Base-by-base conservation (phyloP, 2,113 vertebrate genomes). In the Noctilio leporinus region DNA sequence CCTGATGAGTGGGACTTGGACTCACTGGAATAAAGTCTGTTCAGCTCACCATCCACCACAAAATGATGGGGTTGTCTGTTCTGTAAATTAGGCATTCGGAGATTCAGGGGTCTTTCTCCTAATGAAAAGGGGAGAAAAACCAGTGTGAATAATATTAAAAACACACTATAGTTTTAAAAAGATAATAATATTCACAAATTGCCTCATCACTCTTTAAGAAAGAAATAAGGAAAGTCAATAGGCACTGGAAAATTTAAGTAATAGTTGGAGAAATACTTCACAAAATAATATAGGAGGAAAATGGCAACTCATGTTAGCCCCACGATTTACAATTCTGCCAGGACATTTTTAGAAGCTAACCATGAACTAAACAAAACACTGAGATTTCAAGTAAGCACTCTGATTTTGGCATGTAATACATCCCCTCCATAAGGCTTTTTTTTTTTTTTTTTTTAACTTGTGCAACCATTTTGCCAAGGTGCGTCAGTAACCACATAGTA, bases 81-180 rank as follows among this genome's bases (percentile, higher is more conserved):
- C 5, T 98, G 98, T 94, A 98, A 98, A 73, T 96, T 98, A 26
- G 99, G 98, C 93, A 99, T 98, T 3, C 99, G 98, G 89, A 99
- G 97, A 97, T 99, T 99, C 97, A 99, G 97, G 0, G 99, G 99
- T 59, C 99, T 99, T 53, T 99, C 99, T 92, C 98, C 99, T 99
- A 84, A 70, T 55, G 38, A 72, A 84, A 96, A 93, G 15, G 33
- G 33, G 59, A 53, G 59, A 88, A 16, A 94, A 83, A 69, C 33
- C 73, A 22, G 72, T 53, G 49, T 73, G 35, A 91, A 17, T 72
- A 89, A 86, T 53, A 83, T 53, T 93, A 87, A 87, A 77, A 77
- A 92, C n/a, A 93, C 8, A 80, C 2, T 11, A 82, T 8, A 5
- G 4, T 78, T 86, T 93, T 90, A 85, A 94, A 95, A 65, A n/a